Percentiles rank a stretch among this genome's conserved stretches.
These are phyloP conservation scores for Andrena minutula DNA, from an alignment of 2,888 invertebrate species.

Conservation along the genomic window DNA sequence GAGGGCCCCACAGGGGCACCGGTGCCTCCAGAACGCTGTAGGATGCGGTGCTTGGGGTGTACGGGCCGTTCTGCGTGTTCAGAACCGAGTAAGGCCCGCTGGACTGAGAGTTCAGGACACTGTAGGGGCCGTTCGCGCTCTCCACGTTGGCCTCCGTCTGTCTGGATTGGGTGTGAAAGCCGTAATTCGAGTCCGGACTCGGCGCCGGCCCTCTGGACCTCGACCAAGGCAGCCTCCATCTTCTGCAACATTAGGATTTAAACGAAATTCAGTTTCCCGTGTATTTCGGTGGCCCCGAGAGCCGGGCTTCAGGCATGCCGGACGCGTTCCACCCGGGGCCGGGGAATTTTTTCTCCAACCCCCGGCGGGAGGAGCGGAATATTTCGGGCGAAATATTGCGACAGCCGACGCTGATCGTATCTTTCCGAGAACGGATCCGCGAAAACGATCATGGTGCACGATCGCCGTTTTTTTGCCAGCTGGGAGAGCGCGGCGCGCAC, in stretches of 20 bases:
- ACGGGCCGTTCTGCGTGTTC: constrained; percentile 77
- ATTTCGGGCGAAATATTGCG: constrained; percentile 26
- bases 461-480: constrained; percentile 34
- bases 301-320: background rate
- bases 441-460: constrained; percentile 21
- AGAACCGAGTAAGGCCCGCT: constrained; percentile 79
- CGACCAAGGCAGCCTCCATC: constrained; percentile 85
- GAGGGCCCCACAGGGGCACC: constrained; percentile 92
- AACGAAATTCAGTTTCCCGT: background rate
- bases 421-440: constrained; percentile 11
- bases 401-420: constrained; percentile 37
- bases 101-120: constrained; percentile 85
- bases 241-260: constrained; percentile 68
- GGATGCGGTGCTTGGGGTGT: constrained; percentile 79
- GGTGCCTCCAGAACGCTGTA: constrained; percentile 82
- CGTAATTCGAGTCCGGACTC: constrained; percentile 92
- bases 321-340: background rate
- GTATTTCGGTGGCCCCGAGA: background rate
- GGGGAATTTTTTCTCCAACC: constrained; percentile 12
- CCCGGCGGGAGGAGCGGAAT: background rate
- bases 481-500: constrained; percentile 16
- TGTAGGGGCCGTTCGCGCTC: constrained; percentile 85
- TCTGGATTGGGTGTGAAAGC: constrained; percentile 85
- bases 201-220: constrained; percentile 83
- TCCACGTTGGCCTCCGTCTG: constrained; percentile 75